These are phyloP conservation scores for Hypomecis punctinalis DNA, from an alignment of 2,888 invertebrate genomes.

Conservation along the genomic window DNA sequence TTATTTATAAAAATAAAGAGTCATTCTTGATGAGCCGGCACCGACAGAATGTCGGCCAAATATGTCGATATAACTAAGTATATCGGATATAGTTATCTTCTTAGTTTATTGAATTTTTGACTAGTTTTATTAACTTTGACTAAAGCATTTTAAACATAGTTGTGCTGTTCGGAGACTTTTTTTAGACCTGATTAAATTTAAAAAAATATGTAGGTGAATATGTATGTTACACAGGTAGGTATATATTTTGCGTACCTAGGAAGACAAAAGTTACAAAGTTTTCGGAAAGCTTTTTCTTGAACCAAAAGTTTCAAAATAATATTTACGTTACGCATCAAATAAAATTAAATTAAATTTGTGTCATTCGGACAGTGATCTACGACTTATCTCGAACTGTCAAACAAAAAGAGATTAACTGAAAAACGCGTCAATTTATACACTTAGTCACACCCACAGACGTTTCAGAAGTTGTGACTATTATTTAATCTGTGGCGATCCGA, in stretches of 20 bases:
- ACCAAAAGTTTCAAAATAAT: too few species aligned
- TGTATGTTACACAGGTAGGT: background rate
- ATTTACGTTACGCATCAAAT: background rate
- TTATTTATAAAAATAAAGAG: conserved; percentile 51
- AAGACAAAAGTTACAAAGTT: too few species aligned
- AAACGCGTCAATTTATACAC: conserved; percentile 50
- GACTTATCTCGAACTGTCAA: conserved; percentile 44
- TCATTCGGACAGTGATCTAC: conserved; percentile 32
- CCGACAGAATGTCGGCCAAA: conserved; percentile 38
- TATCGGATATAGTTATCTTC: conserved; percentile 30
- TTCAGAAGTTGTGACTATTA: conserved; percentile 1
- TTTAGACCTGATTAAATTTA: too few species aligned
- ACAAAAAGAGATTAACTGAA: conserved; percentile 45
- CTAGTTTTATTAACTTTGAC: conserved; percentile 6
- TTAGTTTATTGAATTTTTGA: conserved; percentile 14
- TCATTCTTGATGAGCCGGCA: conserved; percentile 37
- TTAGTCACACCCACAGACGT: conserved; percentile 55
- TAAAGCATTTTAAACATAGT: too few species aligned
- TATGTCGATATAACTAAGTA: conserved; percentile 20
- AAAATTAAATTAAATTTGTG: conserved; percentile 11
- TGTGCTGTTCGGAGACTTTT: too few species aligned
- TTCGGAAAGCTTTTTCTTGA: too few species aligned
- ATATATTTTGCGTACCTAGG: too few species aligned
- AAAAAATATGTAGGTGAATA: too few species aligned
- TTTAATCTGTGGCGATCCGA: conserved; percentile 39